These are phyloP conservation scores for Leptopilina boulardi DNA, from an alignment of 1,140 invertebrate species.

Conservation along the genomic window DNA sequence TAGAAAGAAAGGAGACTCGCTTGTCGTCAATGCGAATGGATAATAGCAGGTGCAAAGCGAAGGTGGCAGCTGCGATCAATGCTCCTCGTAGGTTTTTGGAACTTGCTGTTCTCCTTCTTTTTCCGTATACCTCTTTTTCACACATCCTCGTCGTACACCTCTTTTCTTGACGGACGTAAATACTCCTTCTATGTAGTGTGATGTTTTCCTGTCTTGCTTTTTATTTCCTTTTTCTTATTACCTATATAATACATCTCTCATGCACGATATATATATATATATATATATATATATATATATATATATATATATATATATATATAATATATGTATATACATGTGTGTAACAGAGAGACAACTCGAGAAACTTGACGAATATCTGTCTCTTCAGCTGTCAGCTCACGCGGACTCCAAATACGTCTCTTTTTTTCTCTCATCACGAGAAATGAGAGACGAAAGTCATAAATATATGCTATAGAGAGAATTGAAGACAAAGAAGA, in stretches of 20 bases:
- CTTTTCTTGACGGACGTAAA: no score
- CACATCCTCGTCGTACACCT: no score
- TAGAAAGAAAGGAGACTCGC: slow-evolving; percentile 65
- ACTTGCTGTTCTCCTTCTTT: slow-evolving; percentile 43
- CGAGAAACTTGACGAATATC: background rate
- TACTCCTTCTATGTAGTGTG: no score
- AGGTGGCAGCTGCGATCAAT: slow-evolving; percentile 73
- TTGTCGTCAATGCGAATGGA: slow-evolving; percentile 65
- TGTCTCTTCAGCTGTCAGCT: slow-evolving; percentile 39
- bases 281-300: slow-evolving; percentile 38
- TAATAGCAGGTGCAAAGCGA: slow-evolving; percentile 73
- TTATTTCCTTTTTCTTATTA: slow-evolving; percentile 12
- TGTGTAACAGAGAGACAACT: background rate
- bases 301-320: slow-evolving; percentile 2
- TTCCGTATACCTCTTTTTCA: slow-evolving; percentile 33
- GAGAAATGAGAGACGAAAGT: background rate
- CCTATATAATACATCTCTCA: slow-evolving; percentile 12
- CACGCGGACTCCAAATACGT: slow-evolving; percentile 6
- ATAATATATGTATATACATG: background rate
- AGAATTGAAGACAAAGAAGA: no score
- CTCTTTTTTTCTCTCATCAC: background rate
- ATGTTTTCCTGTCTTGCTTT: slow-evolving; percentile 8
- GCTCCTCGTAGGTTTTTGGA: slow-evolving; percentile 68
- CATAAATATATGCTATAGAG: background rate
- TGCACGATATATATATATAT: slow-evolving; percentile 37